phyloP scores from a whole-genome alignment of 92 coral and sea anemone species.

The Bergia sp. region DNA sequence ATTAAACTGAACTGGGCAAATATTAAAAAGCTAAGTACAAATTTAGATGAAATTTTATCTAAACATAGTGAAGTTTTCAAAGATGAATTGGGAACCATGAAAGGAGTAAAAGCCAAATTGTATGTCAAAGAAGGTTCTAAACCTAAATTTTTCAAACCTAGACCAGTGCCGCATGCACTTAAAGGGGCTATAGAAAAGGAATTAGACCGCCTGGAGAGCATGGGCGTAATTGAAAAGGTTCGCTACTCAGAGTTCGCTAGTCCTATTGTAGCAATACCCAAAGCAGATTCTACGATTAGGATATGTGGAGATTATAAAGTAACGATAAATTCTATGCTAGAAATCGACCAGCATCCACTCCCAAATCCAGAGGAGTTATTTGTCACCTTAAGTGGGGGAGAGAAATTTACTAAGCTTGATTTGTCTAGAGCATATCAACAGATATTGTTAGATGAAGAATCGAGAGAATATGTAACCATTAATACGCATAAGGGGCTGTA shows the following conservation, averaged over 20 bases:
- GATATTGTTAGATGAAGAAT: slow-evolving; percentile 45
- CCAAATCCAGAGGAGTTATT: slow-evolving; percentile 53
- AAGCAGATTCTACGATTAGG: slow-evolving; percentile 48
- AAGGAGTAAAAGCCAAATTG: slow-evolving; percentile 47
- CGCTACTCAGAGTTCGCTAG: slow-evolving; percentile 56
- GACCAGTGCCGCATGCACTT: slow-evolving; percentile 42
- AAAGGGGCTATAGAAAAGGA: slow-evolving; percentile 28
- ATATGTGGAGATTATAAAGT: slow-evolving; percentile 60
- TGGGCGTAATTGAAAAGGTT: slow-evolving; percentile 50
- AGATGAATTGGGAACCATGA: slow-evolving; percentile 47
- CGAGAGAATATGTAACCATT: slow-evolving; percentile 55
- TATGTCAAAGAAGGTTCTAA: slow-evolving; percentile 43
- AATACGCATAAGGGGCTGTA: slow-evolving; percentile 58
- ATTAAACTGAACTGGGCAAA: slow-evolving; percentile 49
- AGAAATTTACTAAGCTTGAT: slow-evolving; percentile 50
- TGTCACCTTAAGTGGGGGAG: slow-evolving; percentile 42
- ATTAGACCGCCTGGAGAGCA: slow-evolving; percentile 34
- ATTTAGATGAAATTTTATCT: slow-evolving; percentile 32
- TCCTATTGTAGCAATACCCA: slow-evolving; percentile 48
- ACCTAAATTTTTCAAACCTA: slow-evolving; percentile 41
- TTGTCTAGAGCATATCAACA: slow-evolving; percentile 49
- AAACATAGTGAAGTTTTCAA: slow-evolving; percentile 47
- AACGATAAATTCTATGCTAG: slow-evolving; percentile 43
- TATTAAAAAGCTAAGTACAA: slow-evolving; percentile 29
- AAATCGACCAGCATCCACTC: slow-evolving; percentile 50